Evolutionary conservation across 37 sponge, comb jelly and placozoan genomes (phyloP).

Genomic region (Amphimedon queenslandica): DNA sequence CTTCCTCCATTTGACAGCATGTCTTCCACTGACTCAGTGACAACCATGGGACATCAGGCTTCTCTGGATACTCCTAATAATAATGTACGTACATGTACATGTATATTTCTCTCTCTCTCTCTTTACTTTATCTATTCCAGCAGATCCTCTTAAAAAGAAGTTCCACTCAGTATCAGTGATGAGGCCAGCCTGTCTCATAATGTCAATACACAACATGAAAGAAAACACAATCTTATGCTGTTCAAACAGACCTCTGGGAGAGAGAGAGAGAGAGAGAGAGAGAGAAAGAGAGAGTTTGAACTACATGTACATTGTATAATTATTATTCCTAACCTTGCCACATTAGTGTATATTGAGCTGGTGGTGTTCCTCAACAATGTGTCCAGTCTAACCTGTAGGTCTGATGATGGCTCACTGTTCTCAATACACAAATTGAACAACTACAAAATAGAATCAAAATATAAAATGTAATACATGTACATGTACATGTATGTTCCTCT

Average conservation of each 20-base stretch:
- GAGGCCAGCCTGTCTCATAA: constrained; percentile 80
- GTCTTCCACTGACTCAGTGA: constrained; percentile 68
- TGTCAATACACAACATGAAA: constrained; percentile 95
- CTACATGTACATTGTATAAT: neutral
- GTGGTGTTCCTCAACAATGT: constrained; percentile 78
- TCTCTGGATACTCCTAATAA: constrained; percentile 72
- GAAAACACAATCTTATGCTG: constrained; percentile 96
- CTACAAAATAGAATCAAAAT: constrained; percentile 12
- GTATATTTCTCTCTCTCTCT: too few species aligned
- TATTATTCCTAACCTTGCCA: constrained; percentile 71
- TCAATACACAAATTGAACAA: constrained; percentile 93
- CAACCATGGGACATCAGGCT: constrained; percentile 87
- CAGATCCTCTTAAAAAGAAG: constrained; percentile 93
- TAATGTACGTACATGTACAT: neutral
- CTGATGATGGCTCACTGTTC: constrained; percentile 79
- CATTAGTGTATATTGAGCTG: constrained; percentile 85
- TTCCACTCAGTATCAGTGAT: constrained; percentile 91
- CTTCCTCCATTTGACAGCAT: constrained; percentile 84
- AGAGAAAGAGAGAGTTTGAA: neutral
- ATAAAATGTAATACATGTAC: neutral
- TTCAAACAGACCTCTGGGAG: constrained; percentile 88
- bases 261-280: neutral
- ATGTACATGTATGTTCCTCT: too few species aligned
- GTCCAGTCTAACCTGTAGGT: constrained; percentile 71
- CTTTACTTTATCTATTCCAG: constrained; percentile 80